Conservation (phyloP, 2,797 vertebrate genomes). For the Gymnothorax reevesii region DNA sequence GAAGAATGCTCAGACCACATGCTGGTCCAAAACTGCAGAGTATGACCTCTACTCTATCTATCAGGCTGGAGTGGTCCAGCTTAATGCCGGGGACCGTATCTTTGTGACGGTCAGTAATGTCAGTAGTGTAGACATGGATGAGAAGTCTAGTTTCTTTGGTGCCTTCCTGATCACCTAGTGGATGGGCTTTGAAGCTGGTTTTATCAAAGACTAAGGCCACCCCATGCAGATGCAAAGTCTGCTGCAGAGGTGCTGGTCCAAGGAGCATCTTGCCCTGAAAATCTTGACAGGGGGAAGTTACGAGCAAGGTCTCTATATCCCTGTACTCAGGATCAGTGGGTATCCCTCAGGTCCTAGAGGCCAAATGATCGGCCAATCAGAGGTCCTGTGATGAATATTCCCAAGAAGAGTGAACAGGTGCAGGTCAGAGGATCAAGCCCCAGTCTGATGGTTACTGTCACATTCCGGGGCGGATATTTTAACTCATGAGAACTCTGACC, state of each 20-base stretch:
- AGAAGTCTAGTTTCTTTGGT: conserved; percentile 93
- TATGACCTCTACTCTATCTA: conserved; percentile 94
- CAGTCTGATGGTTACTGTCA: neutral
- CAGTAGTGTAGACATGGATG: conserved; percentile 88
- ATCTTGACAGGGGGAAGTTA: neutral
- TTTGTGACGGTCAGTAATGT: conserved; percentile 91
- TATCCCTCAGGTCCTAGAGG: neutral
- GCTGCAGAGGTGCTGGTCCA: neutral
- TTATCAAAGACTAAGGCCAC: neutral
- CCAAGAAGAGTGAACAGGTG: neutral
- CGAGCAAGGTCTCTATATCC: neutral
- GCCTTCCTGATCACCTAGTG: conserved; percentile 85
- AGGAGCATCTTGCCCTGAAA: neutral
- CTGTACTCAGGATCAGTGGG: neutral
- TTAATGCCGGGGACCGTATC: conserved; percentile 81
- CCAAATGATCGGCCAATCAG: neutral
- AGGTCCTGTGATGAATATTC: neutral
- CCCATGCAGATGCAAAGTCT: neutral
- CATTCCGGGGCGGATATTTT: no score
- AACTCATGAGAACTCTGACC: no score
- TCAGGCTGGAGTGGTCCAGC: conserved; percentile 90
- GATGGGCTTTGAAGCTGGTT: neutral
- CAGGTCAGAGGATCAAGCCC: conserved; percentile 2
- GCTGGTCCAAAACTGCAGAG: conserved; percentile 88
- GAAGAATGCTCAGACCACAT: conserved; percentile 94